Evolutionary conservation across 2,888 invertebrate species (phyloP).

Genomic region (Sussaba pulchella): DNA sequence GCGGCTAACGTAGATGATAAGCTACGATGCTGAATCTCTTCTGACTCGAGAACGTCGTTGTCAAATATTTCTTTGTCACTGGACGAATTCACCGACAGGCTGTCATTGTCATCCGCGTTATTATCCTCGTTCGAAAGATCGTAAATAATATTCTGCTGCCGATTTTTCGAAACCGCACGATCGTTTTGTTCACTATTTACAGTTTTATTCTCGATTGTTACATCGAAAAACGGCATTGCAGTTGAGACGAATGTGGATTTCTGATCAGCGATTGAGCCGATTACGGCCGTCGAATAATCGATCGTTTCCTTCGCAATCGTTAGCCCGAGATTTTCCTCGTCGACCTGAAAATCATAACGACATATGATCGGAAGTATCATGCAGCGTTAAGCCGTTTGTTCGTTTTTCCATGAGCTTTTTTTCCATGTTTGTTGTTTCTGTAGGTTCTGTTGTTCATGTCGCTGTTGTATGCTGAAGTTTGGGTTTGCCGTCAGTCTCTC

Average conservation of each 20-base stretch:
- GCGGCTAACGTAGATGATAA: constrained; percentile 25
- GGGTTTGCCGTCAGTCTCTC: constrained; percentile 55
- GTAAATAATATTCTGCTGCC: background rate
- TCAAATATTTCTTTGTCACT: constrained; percentile 42
- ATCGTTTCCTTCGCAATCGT: constrained; percentile 81
- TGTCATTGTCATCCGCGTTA: background rate
- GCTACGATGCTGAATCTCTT: constrained; percentile 55
- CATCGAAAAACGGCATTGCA: constrained; percentile 28
- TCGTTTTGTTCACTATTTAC: background rate
- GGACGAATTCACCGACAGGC: background rate
- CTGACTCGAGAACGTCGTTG: constrained; percentile 61
- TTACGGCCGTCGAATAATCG: constrained; percentile 68
- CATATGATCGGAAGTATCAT: constrained; percentile 61
- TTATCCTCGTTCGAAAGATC: constrained; percentile 6
- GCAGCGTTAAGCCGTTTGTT: background rate
- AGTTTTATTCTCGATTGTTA: constrained; percentile 26
- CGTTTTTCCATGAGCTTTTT: constrained; percentile 47
- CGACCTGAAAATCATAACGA: constrained; percentile 83
- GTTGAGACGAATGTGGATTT: constrained; percentile 33
- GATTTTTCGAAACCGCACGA: constrained; percentile 13
- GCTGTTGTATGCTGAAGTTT: constrained; percentile 49
- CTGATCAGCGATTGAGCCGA: constrained; percentile 32
- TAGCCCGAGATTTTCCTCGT: constrained; percentile 73
- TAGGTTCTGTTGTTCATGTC: constrained; percentile 57
- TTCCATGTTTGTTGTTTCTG: constrained; percentile 57